These are phyloP conservation scores for Channa striata DNA, from an alignment of 2,797 vertebrate species.

Conservation along the genomic window DNA sequence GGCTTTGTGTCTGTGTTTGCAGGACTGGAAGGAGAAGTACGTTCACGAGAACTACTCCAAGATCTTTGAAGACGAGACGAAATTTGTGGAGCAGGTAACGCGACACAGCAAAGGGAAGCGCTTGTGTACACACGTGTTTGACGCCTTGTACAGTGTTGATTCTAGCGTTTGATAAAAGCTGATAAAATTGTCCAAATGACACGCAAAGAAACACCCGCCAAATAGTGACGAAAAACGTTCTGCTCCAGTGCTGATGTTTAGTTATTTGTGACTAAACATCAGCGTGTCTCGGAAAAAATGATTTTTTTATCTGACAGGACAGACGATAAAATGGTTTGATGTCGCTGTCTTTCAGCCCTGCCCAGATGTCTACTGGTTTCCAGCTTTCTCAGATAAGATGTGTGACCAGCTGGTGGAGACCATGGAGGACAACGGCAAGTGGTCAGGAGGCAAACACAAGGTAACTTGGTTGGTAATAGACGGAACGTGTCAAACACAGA, in stretches of 20 bases:
- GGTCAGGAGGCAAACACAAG: slow-evolving; percentile 88
- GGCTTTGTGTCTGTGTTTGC: slow-evolving; percentile 22
- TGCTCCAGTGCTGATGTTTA: too few species aligned
- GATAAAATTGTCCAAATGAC: too few species aligned
- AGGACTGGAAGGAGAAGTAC: slow-evolving; percentile 94
- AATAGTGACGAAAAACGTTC: too few species aligned
- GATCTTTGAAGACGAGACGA: slow-evolving; percentile 84
- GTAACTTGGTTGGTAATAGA: slow-evolving; percentile 59
- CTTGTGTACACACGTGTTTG: too few species aligned
- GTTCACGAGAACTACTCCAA: slow-evolving; percentile 88
- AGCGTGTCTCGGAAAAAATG: too few species aligned
- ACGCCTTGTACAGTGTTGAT: too few species aligned
- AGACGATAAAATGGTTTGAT: too few species aligned
- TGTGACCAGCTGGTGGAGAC: slow-evolving; percentile 91
- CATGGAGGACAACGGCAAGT: slow-evolving; percentile 84
- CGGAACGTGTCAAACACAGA: too few species aligned
- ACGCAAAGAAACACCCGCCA: too few species aligned
- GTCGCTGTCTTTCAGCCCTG: slow-evolving; percentile 77
- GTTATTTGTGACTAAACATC: too few species aligned
- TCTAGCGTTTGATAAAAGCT: too few species aligned
- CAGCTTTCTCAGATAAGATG: slow-evolving; percentile 88
- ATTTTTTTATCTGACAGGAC: too few species aligned
- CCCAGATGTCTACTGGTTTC: slow-evolving; percentile 94
- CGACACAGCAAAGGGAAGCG: fast-evolving
- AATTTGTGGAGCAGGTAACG: slow-evolving; percentile 85